These are phyloP conservation scores for Cyanoliseus patagonus DNA, from an alignment of 2,113 vertebrate genomes.

Conservation along the genomic window DNA sequence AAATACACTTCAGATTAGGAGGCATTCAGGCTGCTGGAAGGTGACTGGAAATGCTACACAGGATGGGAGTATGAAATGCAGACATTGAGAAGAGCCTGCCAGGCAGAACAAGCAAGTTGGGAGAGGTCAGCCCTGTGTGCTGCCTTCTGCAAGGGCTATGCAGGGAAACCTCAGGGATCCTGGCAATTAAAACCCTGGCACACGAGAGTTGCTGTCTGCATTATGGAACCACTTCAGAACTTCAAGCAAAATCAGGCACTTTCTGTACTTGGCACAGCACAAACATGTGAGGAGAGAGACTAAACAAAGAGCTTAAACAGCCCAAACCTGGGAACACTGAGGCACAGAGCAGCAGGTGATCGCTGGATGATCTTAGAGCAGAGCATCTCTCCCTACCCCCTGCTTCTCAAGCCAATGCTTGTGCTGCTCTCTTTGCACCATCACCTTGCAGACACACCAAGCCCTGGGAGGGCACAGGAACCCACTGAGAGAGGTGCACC, in stretches of 20 bases:
- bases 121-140: not conserved
- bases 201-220: not conserved
- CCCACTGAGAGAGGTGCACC: accelerated
- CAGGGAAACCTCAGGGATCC: not conserved
- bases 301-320: not conserved
- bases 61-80: not conserved
- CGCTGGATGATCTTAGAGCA: not conserved
- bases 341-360: not conserved
- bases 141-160: not conserved
- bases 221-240: not conserved
- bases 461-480: not conserved
- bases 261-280: not conserved
- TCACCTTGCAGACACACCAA: not conserved
- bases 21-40: not conserved
- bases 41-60: not conserved
- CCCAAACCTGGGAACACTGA: not conserved
- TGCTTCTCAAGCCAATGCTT: not conserved
- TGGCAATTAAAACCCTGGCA: not conserved
- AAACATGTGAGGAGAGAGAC: not conserved
- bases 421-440: not conserved
- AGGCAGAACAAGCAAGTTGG: not conserved
- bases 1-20: slow-evolving; percentile 17
- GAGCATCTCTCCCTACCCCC: not conserved
- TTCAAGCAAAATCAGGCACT: not conserved
- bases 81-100: slow-evolving; percentile 26